phyloP scores from a whole-genome alignment of 2,113 vertebrate species.

The Dasypus novemcinctus region DNA sequence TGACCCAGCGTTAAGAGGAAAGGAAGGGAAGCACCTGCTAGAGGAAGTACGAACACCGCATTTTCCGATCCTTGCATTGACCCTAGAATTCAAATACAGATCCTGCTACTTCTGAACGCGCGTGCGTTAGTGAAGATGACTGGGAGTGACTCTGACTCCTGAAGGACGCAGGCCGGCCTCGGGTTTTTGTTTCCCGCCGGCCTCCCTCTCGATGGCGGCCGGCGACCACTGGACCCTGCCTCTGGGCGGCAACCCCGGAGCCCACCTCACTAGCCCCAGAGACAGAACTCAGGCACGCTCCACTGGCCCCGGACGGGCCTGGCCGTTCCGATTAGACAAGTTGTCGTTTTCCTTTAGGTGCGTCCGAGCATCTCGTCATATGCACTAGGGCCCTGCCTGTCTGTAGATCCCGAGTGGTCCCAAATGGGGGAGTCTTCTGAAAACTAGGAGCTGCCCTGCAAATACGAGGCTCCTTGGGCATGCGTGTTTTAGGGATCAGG shows the following conservation, averaged over 20 bases:
- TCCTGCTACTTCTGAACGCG: fast-evolving
- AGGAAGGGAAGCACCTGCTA: too few species aligned
- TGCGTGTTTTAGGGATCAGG: fast-evolving
- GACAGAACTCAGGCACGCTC: too few species aligned
- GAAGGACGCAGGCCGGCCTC: fast-evolving
- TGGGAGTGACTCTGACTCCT: too few species aligned
- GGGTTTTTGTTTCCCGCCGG: too few species aligned
- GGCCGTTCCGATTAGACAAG: too few species aligned
- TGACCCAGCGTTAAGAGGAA: fast-evolving
- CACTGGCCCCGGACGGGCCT: too few species aligned
- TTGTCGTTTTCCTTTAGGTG: fast-evolving
- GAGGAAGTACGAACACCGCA: fast-evolving
- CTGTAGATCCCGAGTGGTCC: fast-evolving
- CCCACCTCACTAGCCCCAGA: too few species aligned
- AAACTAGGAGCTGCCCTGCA: too few species aligned
- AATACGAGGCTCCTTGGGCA: fast-evolving
- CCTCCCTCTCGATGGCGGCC: too few species aligned
- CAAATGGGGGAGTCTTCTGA: fast-evolving
- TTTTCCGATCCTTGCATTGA: neutral
- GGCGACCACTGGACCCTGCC: too few species aligned
- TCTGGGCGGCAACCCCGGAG: too few species aligned
- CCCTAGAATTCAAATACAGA: neutral
- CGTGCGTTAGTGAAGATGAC: neutral
- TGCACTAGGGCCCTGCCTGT: fast-evolving
- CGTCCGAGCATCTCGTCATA: fast-evolving